Conservation (phyloP, 2,113 vertebrate species). For the Motacilla alba region DNA sequence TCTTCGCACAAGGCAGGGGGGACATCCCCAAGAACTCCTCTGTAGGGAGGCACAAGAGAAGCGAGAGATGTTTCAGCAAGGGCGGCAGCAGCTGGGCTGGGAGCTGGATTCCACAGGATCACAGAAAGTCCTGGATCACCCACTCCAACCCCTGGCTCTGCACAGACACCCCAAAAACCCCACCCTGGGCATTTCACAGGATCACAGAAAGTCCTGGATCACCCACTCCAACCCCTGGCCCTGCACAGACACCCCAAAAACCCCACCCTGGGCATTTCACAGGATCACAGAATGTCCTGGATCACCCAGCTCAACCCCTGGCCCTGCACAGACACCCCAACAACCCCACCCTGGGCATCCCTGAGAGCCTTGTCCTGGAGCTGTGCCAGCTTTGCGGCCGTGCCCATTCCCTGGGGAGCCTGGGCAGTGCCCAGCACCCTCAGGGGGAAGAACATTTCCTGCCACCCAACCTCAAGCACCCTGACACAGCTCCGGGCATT, state of each 20-base stretch:
- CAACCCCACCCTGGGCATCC: neutral
- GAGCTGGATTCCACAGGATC: neutral
- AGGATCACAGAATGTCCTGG: no score
- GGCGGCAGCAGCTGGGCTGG: neutral
- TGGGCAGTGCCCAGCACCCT: neutral
- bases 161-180: no score
- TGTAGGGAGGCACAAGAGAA: slow-evolving; percentile 57
- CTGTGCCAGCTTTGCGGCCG: neutral
- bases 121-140: no score
- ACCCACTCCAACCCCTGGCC: neutral
- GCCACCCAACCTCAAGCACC: neutral
- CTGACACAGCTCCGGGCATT: neutral
- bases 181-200: no score
- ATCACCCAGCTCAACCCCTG: neutral
- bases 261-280: neutral
- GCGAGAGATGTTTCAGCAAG: neutral
- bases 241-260: neutral
- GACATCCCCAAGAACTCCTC: slow-evolving; percentile 83
- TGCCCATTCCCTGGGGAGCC: neutral
- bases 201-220: neutral
- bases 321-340: neutral
- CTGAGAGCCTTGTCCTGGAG: neutral
- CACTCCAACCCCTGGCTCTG: no score
- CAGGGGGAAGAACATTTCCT: neutral
- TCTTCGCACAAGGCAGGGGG: slow-evolving; percentile 68